Evolutionary conservation across 2,113 vertebrate species (phyloP).

Genomic region (Grus americana): DNA sequence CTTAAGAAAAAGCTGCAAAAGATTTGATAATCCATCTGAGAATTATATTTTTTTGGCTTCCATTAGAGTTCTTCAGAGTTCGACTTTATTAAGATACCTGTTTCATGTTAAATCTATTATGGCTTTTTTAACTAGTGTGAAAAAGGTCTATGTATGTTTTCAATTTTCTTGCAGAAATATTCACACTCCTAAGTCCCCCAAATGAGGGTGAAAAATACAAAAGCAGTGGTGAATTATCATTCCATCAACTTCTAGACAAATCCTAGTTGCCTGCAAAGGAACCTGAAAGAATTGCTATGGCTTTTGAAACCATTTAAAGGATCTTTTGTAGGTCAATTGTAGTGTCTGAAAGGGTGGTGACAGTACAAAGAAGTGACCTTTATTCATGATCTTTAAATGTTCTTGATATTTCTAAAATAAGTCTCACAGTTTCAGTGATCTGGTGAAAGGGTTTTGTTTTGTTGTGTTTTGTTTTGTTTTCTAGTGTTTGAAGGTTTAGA

Average conservation of each 20-base stretch:
- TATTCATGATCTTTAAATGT: slow-evolving; percentile 60
- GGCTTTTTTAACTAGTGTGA: slow-evolving; percentile 16
- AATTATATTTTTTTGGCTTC: slow-evolving; percentile 37
- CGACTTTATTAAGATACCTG: background rate
- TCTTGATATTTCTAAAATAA: slow-evolving; percentile 48
- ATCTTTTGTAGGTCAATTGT: slow-evolving; percentile 50
- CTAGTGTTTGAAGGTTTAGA: slow-evolving; percentile 55
- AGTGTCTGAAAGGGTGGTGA: slow-evolving; percentile 29
- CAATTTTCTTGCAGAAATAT: slow-evolving; percentile 19
- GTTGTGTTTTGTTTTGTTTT: background rate
- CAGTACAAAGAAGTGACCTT: slow-evolving; percentile 39
- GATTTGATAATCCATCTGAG: slow-evolving; percentile 31
- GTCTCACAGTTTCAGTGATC: background rate
- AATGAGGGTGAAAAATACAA: slow-evolving; percentile 32
- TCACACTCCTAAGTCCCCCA: background rate
- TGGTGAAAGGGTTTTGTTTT: background rate
- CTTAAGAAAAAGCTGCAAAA: background rate
- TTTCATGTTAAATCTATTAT: slow-evolving; percentile 30
- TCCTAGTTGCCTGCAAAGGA: slow-evolving; percentile 20
- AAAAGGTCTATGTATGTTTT: slow-evolving; percentile 20
- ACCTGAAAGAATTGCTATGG: slow-evolving; percentile 12
- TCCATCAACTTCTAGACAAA: slow-evolving; percentile 46
- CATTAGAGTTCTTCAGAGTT: slow-evolving; percentile 28
- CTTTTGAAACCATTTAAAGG: slow-evolving; percentile 50
- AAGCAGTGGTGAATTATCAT: slow-evolving; percentile 9